Conservation (phyloP, 2,113 vertebrate species). For the Chionis minor region DNA sequence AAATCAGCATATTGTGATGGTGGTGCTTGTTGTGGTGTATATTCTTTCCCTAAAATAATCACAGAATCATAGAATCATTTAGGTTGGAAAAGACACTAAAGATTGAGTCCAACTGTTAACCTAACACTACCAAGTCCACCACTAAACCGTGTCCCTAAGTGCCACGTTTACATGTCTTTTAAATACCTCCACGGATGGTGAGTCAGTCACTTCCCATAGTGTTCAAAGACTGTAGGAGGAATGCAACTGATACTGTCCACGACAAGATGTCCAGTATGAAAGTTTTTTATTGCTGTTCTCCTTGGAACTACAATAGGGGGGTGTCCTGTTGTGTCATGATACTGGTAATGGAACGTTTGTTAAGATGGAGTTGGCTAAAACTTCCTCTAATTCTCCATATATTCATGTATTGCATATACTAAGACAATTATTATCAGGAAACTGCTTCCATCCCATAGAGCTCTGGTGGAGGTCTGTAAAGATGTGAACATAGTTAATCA, state of each 20-base stretch:
- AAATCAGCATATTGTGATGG: neutral
- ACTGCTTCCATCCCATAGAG: neutral
- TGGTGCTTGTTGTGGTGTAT: neutral
- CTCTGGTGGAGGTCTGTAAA: neutral
- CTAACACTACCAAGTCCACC: neutral
- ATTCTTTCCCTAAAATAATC: neutral
- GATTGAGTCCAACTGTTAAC: fast-evolving
- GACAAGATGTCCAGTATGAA: neutral
- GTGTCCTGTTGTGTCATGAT: neutral
- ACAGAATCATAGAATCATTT: neutral
- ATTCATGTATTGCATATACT: neutral
- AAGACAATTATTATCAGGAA: neutral
- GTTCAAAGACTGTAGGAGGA: neutral
- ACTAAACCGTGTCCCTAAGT: neutral
- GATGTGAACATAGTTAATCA: neutral
- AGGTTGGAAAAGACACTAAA: neutral
- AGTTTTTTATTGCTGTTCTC: neutral
- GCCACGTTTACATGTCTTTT: neutral
- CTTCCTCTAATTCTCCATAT: neutral
- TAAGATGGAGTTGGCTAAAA: neutral
- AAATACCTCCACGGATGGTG: neutral
- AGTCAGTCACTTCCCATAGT: neutral
- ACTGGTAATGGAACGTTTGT: neutral
- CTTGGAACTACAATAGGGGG: neutral
- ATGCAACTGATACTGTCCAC: neutral